phyloP scores from a whole-genome alignment of 2,888 invertebrate species.

The Gastracanthus pulcherrimus region DNA sequence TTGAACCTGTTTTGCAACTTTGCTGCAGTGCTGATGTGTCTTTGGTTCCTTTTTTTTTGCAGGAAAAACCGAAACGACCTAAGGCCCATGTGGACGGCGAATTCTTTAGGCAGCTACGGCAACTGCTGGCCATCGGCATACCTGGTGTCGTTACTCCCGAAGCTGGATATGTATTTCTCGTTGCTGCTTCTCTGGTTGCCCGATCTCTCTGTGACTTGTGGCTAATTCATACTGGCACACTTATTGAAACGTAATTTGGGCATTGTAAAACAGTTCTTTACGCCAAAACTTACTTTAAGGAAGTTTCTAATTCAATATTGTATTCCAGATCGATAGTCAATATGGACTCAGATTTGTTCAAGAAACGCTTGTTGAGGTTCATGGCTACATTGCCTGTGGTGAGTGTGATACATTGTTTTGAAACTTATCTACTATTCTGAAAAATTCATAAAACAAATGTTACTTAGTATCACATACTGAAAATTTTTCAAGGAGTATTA shows the following conservation, averaged over 20 bases:
- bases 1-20: not conserved
- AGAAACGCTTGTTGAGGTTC: conserved; percentile 86
- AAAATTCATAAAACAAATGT: not conserved
- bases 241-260: conserved; percentile 91
- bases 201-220: conserved; percentile 97
- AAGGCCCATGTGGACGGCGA: conserved; percentile 88
- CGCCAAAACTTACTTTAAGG: too few relatives aligned
- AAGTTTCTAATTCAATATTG: not conserved
- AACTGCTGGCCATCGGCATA: conserved; percentile 81
- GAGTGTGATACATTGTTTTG: conserved; percentile 72
- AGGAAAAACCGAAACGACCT: conserved; percentile 77
- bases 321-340: conserved; percentile 91
- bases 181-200: conserved; percentile 90
- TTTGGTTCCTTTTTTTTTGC: conserved; percentile 29
- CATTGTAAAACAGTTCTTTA: too few relatives aligned
- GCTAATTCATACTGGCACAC: conserved; percentile 96
- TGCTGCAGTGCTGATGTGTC: not conserved
- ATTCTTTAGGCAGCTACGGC: conserved; percentile 85
- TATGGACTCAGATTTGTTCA: conserved; percentile 89
- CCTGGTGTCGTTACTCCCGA: conserved; percentile 90
- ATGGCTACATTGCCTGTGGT: conserved; percentile 93
- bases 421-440: too few relatives aligned
- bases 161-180: conserved; percentile 84
- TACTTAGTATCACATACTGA: not conserved
- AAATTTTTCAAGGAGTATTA: not conserved